Evolutionary conservation across 2,797 vertebrate species (phyloP).

Genomic region (Meriones psammophilus): DNA sequence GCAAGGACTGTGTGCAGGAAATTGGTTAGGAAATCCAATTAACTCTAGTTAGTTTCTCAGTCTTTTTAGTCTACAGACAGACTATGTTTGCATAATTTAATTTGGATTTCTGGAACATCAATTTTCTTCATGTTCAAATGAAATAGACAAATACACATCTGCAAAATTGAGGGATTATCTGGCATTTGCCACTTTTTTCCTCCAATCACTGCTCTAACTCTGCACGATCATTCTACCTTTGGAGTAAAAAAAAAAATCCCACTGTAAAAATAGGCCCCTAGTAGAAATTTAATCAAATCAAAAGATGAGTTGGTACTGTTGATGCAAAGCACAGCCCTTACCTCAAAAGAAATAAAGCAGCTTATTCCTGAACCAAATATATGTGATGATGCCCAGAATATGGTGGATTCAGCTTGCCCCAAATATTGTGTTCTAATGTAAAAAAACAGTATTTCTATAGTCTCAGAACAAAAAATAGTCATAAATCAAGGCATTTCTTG

Average conservation of each 20-base stretch:
- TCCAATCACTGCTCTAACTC: not conserved
- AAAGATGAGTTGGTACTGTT: not conserved
- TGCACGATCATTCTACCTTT: not conserved
- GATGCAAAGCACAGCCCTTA: not conserved
- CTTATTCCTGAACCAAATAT: not conserved
- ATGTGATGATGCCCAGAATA: not conserved
- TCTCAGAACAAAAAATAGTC: not conserved
- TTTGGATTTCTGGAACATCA: conserved; percentile 58
- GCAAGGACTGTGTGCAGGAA: conserved; percentile 32
- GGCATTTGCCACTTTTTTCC: conserved; percentile 9
- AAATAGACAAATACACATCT: conserved; percentile 51
- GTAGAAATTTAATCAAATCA: not conserved
- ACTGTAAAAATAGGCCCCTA: not conserved
- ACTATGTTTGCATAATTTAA: conserved; percentile 60
- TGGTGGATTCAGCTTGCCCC: not conserved
- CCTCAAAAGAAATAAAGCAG: not conserved
- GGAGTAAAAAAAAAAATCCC: not conserved
- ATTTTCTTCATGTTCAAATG: conserved; percentile 38
- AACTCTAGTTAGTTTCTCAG: conserved; percentile 26
- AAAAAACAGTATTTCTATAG: not conserved
- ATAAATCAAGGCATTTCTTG: not conserved
- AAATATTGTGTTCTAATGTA: not conserved
- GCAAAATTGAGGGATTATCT: conserved; percentile 4
- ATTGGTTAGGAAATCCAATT: conserved; percentile 59
- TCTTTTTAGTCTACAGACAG: conserved; percentile 14